Conservation (phyloP, 35 echinoderm and acorn worm species). For the Apostichopus californicus region DNA sequence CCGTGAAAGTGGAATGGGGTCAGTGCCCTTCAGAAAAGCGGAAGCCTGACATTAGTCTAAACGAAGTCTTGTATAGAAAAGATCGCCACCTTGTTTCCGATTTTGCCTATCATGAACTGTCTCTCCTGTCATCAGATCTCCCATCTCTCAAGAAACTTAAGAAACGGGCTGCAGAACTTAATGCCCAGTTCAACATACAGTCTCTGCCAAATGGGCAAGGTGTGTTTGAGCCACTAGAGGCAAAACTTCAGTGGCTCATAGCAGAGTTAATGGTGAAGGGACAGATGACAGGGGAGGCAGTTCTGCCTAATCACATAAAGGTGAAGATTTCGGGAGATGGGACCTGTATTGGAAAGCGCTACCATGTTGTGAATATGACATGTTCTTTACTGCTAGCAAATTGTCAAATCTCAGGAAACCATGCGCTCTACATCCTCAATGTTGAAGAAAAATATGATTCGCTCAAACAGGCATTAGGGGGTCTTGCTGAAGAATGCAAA, state of each 20-base stretch:
- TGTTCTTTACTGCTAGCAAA: neutral
- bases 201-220: neutral
- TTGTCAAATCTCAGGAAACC: too few species aligned
- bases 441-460: neutral
- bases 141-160: neutral
- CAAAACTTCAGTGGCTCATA: neutral
- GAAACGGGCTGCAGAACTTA: neutral
- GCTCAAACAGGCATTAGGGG: too few species aligned
- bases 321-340: neutral
- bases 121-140: neutral
- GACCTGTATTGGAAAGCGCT: slow-evolving; percentile 33
- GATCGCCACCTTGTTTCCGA: neutral
- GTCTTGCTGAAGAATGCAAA: neutral
- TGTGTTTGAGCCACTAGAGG: neutral
- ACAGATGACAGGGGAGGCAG: too few species aligned
- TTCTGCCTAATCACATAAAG: too few species aligned
- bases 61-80: neutral
- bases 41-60: neutral
- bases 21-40: neutral
- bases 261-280: neutral
- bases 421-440: neutral
- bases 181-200: slow-evolving; percentile 1
- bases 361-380: slow-evolving; percentile 25
- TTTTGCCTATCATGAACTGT: neutral
- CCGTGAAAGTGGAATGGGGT: neutral